Conservation (phyloP, 2,113 vertebrate species). For the Notothenia rossii region DNA sequence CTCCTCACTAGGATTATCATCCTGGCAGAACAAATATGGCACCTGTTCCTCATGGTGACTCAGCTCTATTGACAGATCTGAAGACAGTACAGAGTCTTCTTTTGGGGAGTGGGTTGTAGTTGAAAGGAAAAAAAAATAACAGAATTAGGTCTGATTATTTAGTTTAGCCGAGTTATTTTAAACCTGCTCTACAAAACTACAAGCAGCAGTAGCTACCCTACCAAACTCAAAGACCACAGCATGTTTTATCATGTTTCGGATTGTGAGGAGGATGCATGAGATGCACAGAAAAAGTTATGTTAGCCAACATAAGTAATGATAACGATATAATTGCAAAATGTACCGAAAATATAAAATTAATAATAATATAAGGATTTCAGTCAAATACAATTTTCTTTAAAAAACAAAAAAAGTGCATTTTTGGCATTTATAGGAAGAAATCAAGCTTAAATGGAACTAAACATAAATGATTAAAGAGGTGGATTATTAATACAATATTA, state of each 20-base stretch:
- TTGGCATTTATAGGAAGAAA: too few species aligned
- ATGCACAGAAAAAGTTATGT: too few species aligned
- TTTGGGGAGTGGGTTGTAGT: background rate
- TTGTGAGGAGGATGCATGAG: background rate
- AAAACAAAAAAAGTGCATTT: too few species aligned
- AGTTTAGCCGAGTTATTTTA: background rate
- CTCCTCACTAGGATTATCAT: conserved; percentile 71
- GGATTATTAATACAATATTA: too few species aligned
- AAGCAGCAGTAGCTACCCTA: background rate
- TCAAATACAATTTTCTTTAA: too few species aligned
- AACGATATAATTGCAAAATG: too few species aligned
- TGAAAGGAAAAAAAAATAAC: background rate
- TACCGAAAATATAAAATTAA: too few species aligned
- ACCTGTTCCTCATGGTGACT: conserved; percentile 68
- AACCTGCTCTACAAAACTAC: background rate
- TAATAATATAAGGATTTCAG: too few species aligned
- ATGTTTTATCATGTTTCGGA: background rate
- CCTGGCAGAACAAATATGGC: conserved; percentile 36
- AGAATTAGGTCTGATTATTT: conserved; percentile 17
- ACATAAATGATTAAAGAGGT: too few species aligned
- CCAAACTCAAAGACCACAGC: background rate
- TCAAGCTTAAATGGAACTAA: too few species aligned
- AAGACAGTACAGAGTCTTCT: conserved; percentile 68
- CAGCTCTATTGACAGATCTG: conserved; percentile 81
- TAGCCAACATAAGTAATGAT: too few species aligned